phyloP scores from a whole-genome alignment of 2,113 vertebrate species.

The Aramus guarauna region DNA sequence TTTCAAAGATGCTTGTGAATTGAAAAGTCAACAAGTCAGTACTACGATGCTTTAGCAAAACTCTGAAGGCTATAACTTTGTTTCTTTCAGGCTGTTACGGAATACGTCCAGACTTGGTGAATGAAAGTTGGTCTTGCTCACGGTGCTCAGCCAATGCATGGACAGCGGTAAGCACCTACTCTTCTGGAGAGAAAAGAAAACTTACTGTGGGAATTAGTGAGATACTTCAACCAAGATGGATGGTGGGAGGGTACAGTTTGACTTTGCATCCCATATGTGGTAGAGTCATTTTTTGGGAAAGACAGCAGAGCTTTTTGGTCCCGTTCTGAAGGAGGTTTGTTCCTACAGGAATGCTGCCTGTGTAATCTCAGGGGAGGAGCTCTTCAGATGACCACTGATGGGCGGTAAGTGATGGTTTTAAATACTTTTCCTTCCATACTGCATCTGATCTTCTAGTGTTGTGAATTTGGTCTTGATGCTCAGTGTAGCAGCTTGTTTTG shows the following conservation, averaged over 20 bases:
- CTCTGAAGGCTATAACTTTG: background rate
- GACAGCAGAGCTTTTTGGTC: background rate
- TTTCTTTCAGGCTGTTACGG: conserved; percentile 88
- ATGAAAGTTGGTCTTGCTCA: conserved; percentile 86
- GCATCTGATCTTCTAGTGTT: background rate
- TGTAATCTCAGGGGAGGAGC: conserved; percentile 95
- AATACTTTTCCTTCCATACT: background rate
- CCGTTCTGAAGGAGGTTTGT: background rate
- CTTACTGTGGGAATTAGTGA: background rate
- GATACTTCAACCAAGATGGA: rapidly evolving
- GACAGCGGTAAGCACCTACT: conserved; percentile 80
- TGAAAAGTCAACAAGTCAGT: rapidly evolving
- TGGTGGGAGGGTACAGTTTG: background rate
- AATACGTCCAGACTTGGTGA: conserved; percentile 82
- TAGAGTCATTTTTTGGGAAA: rapidly evolving
- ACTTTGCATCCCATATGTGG: background rate
- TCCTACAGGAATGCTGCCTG: conserved; percentile 88
- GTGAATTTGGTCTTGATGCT: background rate
- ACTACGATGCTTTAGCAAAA: rapidly evolving
- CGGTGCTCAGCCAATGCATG: conserved; percentile 84
- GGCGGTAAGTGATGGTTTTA: conserved; percentile 71
- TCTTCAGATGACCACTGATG: conserved; percentile 88
- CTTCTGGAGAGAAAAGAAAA: background rate
- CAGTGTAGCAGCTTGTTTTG: background rate
- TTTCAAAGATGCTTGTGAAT: background rate